Percentiles rank a stretch among this genome's conserved stretches.
Evolutionary conservation across 2,113 vertebrate genomes (phyloP).

Genomic region (Suricata suricatta): DNA sequence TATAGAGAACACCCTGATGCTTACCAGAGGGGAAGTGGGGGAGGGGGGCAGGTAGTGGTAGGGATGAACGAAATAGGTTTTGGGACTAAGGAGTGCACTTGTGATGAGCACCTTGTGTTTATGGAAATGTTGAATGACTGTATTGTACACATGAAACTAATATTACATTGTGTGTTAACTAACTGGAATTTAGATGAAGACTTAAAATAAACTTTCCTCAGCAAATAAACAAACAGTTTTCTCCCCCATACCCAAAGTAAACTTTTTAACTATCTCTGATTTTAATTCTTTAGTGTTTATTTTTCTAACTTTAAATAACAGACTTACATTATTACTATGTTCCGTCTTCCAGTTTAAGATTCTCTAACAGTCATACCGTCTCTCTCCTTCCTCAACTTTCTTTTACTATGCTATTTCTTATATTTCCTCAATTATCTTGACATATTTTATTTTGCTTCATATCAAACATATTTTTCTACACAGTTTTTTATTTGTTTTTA

Average conservation of each 20-base stretch:
- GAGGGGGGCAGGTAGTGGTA: background rate
- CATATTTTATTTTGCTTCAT: background rate
- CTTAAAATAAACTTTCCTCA: background rate
- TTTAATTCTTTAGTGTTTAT: background rate
- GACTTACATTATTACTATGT: background rate
- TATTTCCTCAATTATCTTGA: background rate
- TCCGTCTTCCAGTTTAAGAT: background rate
- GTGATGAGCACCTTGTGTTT: background rate
- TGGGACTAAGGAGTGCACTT: background rate
- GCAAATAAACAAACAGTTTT: background rate
- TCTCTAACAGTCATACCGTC: background rate
- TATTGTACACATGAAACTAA: background rate
- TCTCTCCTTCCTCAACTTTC: background rate
- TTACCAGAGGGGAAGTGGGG: background rate
- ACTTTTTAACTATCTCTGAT: background rate
- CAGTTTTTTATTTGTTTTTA: background rate
- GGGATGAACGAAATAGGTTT: background rate
- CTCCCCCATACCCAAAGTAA: background rate
- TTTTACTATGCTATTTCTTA: background rate
- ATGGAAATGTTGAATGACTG: background rate
- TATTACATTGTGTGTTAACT: background rate
- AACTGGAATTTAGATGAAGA: background rate
- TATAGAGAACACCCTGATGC: background rate
- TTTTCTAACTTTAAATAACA: background rate
- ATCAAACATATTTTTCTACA: background rate